Base-by-base conservation (phyloP, 2,888 invertebrate genomes). In the Argyresthia albistria region DNA sequence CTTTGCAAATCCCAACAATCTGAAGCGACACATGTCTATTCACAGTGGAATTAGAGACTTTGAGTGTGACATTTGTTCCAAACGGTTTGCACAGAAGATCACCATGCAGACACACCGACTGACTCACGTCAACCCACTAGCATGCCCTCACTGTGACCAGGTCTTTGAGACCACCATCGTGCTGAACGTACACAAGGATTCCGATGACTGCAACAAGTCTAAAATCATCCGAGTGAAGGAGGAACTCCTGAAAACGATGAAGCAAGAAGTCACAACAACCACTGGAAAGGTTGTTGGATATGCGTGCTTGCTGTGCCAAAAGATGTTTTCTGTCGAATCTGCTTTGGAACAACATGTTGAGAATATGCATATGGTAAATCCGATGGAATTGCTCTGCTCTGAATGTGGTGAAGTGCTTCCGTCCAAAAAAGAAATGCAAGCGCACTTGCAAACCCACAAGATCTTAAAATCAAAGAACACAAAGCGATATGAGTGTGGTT, bases 11-110 rank as follows among this genome's bases (percentile, higher is more conserved):
- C 80, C 81, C 0, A 84, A 87, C 56, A 88, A 88, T 56, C 64
- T 88, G 15, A 88, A 87, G 65, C 76, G 88, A 0, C 88, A 88
- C 59, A 82, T 86, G 81, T 80, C 83, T 78, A 88, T 87, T 8
- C 88, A 88, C 54, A 76, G 64, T 0, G 88, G 84, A 0, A 62
- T 81, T 1, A 73, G 76, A 56, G 81, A 84, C n/a, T 88, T 80
- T 57, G 78, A 80, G 59, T 88, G 88, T 63, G 86, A 87, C 53
- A 72, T 88, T 9, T 88, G 88, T 58, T 69, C 66, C 10, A 88
- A 86, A 56, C 64, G 79, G 37, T 88, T 88, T 62, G 80, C 80
- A 53, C 88, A 88, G 51, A 88, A 86, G 62, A 84, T 83, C 11
- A 83, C 87, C 1, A 83, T 88, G 87, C 87, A 87, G 58, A 87